Percentiles rank a stretch among this genome's conserved stretches.
Evolutionary conservation across 2,888 invertebrate genomes (phyloP).

Genomic region (Dromius quadrimaculatus): DNA sequence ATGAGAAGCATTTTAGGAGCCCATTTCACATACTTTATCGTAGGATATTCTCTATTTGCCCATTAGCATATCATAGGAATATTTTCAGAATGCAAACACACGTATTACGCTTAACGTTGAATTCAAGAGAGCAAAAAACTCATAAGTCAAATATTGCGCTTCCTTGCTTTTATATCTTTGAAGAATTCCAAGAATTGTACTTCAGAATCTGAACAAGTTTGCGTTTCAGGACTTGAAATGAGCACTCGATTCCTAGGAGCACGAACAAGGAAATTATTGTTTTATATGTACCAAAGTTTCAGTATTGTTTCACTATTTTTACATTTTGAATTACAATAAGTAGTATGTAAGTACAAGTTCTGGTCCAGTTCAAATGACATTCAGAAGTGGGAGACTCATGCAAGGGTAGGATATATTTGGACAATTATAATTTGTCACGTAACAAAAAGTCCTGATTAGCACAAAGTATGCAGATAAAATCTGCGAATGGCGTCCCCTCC

Average conservation of each 20-base stretch:
- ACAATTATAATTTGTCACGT: not conserved
- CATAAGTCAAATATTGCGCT: constrained; percentile 26
- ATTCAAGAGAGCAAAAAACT: constrained; percentile 30
- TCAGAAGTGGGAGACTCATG: too few species aligned
- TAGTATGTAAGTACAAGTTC: too few species aligned
- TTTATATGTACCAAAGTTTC: not conserved
- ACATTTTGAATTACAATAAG: too few species aligned
- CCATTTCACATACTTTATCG: too few species aligned
- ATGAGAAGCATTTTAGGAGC: too few species aligned
- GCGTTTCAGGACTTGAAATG: not conserved
- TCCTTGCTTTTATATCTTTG: not conserved
- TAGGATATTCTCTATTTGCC: too few species aligned
- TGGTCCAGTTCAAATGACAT: too few species aligned
- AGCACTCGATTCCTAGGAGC: not conserved
- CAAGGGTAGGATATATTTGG: too few species aligned
- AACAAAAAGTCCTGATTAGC: not conserved
- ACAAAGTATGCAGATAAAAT: not conserved
- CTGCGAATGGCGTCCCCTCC: not conserved
- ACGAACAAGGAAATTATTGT: not conserved
- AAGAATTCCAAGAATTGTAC: constrained; percentile 1
- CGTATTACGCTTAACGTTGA: too few species aligned
- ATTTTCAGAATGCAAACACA: too few species aligned
- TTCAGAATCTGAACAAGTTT: not conserved
- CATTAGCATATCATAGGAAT: too few species aligned
- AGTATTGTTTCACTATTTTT: not conserved